Conservation (phyloP, 23 tunicate genomes). For the Ascidia mentula region DNA sequence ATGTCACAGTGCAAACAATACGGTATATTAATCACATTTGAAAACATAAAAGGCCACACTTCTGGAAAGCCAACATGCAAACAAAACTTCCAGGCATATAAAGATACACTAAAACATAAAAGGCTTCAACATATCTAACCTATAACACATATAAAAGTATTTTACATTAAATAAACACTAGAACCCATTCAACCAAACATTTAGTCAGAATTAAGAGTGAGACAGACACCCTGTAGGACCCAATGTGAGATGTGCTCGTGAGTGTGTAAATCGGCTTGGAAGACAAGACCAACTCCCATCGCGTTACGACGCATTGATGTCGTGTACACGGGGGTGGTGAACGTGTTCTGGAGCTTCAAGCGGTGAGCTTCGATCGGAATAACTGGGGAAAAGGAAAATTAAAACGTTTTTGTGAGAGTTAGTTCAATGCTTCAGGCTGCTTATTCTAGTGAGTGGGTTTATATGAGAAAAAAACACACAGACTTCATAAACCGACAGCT, state of each 20-base stretch:
- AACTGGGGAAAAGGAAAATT: constrained; percentile 42
- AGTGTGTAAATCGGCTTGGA: constrained; percentile 85
- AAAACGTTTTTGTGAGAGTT: not conserved
- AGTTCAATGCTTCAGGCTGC: not conserved
- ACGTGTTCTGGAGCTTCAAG: constrained; percentile 91
- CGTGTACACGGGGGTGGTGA: constrained; percentile 97
- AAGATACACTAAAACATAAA: no score
- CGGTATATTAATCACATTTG: no score
- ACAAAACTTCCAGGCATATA: no score
- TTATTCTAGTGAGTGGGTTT: not conserved
- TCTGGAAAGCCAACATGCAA: no score
- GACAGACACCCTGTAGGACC: constrained; percentile 94
- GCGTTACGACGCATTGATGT: constrained; percentile 98
- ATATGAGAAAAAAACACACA: not conserved
- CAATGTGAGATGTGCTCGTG: constrained; percentile 95
- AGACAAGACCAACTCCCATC: constrained; percentile 99
- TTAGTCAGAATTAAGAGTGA: constrained; percentile 96
- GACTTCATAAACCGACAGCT: no score
- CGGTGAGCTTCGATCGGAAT: constrained; percentile 98
- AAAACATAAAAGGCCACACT: no score
- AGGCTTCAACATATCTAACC: no score
- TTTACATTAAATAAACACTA: no score
- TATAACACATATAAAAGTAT: no score
- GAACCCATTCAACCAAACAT: no score
- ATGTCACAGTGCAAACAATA: no score